Conservation (phyloP, 1,140 invertebrate species). For the Bradysia coprophila region DNA sequence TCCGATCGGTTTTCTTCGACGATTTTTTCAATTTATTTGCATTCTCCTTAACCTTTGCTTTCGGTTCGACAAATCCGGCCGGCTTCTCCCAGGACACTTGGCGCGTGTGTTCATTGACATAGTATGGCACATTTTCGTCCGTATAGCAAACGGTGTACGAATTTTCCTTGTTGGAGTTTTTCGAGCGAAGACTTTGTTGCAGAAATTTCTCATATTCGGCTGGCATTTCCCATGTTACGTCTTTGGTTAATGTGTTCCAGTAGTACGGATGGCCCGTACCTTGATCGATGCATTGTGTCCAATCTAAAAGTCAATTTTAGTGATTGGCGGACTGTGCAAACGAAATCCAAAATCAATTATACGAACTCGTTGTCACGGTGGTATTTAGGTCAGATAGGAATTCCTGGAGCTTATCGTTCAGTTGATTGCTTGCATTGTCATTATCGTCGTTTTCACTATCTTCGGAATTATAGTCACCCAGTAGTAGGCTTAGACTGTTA, state of each 20-base stretch:
- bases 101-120: conserved; percentile 2
- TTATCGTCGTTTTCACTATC: background rate
- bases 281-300: conserved; percentile 53
- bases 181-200: background rate
- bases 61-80: conserved; percentile 7
- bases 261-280: conserved; percentile 49
- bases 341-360: too few relatives aligned
- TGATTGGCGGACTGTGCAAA: background rate
- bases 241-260: conserved; percentile 50
- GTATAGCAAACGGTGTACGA: conserved; percentile 1
- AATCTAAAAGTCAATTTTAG: conserved; percentile 16
- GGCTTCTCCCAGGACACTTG: conserved; percentile 4
- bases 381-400: too few relatives aligned
- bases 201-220: conserved; percentile 20
- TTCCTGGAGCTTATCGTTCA: too few relatives aligned
- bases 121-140: conserved; percentile 2
- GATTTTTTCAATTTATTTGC: background rate
- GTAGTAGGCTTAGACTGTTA: background rate
- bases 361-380: too few relatives aligned
- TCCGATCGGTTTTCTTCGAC: background rate
- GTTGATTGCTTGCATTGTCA: too few relatives aligned
- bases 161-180: background rate
- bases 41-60: too few relatives aligned
- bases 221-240: conserved; percentile 55
- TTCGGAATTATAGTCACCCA: background rate